Evolutionary conservation across 2,888 invertebrate species (phyloP).

Genomic region (Agrotis clavis): DNA sequence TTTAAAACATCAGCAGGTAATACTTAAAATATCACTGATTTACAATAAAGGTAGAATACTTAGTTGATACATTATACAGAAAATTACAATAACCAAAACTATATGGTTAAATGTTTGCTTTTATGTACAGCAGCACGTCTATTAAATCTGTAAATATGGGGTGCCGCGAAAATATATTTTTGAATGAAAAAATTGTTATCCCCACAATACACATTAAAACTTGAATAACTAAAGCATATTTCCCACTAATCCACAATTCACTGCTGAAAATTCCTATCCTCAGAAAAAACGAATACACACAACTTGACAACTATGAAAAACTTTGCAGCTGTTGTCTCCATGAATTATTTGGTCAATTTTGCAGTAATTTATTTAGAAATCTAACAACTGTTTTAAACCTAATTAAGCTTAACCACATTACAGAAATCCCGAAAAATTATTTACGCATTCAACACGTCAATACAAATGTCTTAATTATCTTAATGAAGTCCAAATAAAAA

Average conservation of each 20-base stretch:
- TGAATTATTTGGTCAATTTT: neutral
- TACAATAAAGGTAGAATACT: neutral
- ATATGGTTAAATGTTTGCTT: too few relatives aligned
- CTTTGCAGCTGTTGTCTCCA: neutral
- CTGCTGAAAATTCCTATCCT: neutral
- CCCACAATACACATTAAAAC: too few relatives aligned
- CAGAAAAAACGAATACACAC: neutral
- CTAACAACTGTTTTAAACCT: constrained; percentile 4
- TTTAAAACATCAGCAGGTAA: neutral
- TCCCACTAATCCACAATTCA: neutral
- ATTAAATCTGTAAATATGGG: too few relatives aligned
- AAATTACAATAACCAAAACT: too few relatives aligned
- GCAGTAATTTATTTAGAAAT: constrained; percentile 2
- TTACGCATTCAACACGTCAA: constrained; percentile 80
- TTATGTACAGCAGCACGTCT: too few relatives aligned
- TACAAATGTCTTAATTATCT: constrained; percentile 86
- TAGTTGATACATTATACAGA: too few relatives aligned
- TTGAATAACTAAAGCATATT: neutral
- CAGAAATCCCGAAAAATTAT: constrained; percentile 69
- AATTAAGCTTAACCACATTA: constrained; percentile 38
- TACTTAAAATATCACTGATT: neutral
- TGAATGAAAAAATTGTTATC: too few relatives aligned
- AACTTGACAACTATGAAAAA: neutral
- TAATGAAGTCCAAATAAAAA: constrained; percentile 78
- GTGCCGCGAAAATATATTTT: too few relatives aligned